Conservation (phyloP, 2,113 vertebrate genomes). For the Tachuris rubrigastra region DNA sequence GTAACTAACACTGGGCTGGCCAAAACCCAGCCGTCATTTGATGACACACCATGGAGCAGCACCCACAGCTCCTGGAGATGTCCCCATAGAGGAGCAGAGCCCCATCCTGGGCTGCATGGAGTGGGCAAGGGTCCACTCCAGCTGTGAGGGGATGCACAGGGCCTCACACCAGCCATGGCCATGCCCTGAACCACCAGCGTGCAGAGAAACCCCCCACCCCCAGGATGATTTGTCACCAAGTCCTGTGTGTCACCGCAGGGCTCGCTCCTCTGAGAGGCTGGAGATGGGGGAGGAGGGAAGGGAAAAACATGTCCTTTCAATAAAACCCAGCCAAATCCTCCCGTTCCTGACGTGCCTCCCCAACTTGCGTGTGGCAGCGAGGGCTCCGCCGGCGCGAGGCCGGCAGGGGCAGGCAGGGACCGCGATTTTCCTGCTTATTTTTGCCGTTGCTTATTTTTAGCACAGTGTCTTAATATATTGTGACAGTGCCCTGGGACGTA, state of each 20-base stretch:
- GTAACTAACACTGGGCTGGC: neutral
- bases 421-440: neutral
- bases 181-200: neutral
- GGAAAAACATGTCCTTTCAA: neutral
- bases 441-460: conserved; percentile 43
- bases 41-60: neutral
- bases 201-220: neutral
- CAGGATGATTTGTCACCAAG: neutral
- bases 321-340: neutral
- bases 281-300: neutral
- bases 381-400: neutral
- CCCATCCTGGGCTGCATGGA: neutral
- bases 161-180: neutral
- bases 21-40: neutral
- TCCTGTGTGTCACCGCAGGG: neutral
- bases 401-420: neutral
- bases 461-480: conserved; percentile 17
- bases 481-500: conserved; percentile 33
- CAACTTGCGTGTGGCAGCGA: neutral
- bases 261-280: neutral
- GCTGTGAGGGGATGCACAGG: neutral
- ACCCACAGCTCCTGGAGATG: fast-evolving
- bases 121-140: neutral
- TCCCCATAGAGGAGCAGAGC: fast-evolving
- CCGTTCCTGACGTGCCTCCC: neutral